Evolutionary conservation across 2,113 vertebrate genomes (phyloP).

Genomic region (Cyanistes caeruleus): DNA sequence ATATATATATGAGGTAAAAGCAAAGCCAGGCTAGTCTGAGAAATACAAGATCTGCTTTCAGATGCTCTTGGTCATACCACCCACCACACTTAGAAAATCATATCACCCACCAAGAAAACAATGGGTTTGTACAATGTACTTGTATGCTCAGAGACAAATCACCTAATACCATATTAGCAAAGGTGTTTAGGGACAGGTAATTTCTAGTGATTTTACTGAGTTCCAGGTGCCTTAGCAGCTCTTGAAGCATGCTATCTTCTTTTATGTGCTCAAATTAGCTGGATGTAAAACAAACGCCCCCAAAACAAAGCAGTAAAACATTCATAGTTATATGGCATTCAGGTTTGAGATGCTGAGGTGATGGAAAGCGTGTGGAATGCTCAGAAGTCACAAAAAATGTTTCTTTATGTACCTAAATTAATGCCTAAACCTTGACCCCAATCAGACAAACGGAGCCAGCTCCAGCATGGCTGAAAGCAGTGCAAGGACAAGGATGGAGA

Average conservation of each 20-base stretch:
- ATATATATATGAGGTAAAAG: background rate
- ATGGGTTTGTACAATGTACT: background rate
- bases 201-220: background rate
- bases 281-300: rapidly evolving
- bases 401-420: background rate
- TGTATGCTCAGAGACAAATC: background rate
- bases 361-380: background rate
- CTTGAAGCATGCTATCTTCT: background rate
- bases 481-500: background rate
- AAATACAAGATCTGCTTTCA: background rate
- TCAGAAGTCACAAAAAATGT: background rate
- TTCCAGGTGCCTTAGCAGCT: background rate
- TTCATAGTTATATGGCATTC: background rate
- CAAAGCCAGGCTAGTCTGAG: background rate
- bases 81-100: background rate
- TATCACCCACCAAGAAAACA: background rate
- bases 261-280: background rate
- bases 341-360: background rate
- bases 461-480: background rate
- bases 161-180: background rate
- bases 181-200: background rate
- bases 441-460: background rate
- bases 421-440: background rate
- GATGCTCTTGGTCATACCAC: background rate
- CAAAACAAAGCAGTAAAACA: background rate